Conservation (phyloP, 2,113 vertebrate species). For the Calidris pugnax region DNA sequence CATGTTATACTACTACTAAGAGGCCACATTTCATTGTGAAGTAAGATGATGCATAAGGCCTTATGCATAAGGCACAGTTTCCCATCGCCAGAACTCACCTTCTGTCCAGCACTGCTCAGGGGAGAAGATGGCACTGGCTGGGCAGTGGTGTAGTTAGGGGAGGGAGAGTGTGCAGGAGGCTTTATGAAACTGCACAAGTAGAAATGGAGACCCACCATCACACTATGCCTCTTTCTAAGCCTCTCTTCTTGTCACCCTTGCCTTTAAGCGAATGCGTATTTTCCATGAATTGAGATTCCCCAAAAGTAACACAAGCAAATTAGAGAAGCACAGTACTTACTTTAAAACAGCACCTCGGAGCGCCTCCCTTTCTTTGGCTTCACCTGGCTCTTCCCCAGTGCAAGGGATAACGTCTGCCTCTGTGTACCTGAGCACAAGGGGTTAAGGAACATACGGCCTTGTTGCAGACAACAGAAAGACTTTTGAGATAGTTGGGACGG, state of each 20-base stretch:
- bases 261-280: neutral
- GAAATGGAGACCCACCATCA: neutral
- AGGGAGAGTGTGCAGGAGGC: neutral
- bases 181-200: neutral
- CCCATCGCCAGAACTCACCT: neutral
- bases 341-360: constrained; percentile 96
- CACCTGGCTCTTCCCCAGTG: constrained; percentile 96
- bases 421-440: constrained; percentile 86
- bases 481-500: neutral
- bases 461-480: neutral
- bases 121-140: neutral
- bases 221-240: neutral
- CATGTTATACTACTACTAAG: neutral
- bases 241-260: neutral
- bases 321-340: constrained; percentile 72
- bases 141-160: neutral
- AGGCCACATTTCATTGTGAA: neutral
- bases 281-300: neutral
- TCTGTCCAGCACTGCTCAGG: neutral
- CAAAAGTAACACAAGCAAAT: neutral
- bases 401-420: constrained; percentile 98
- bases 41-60: neutral
- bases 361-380: constrained; percentile 96
- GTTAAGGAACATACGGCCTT: constrained; percentile 74
- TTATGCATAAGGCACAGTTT: neutral